phyloP scores from a whole-genome alignment of 2,113 vertebrate genomes.

The Micronisus gabar region DNA sequence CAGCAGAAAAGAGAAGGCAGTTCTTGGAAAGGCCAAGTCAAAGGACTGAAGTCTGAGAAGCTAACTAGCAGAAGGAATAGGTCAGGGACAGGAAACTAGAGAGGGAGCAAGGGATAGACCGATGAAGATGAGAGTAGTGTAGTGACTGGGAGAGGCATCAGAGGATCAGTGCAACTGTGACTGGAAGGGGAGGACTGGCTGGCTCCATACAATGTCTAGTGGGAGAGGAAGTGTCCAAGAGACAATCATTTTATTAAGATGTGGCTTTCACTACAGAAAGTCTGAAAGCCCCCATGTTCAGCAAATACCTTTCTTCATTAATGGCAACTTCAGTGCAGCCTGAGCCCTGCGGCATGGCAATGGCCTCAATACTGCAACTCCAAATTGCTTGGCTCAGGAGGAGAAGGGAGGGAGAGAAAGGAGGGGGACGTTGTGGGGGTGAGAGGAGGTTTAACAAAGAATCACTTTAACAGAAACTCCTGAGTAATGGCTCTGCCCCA shows the following conservation, averaged over 20 bases:
- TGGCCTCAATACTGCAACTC: constrained; percentile 46
- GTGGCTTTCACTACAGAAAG: not conserved
- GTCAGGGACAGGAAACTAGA: not conserved
- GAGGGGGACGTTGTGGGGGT: constrained; percentile 28
- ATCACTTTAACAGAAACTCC: constrained; percentile 84
- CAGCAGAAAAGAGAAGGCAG: not conserved
- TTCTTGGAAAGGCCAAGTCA: not conserved
- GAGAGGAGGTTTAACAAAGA: constrained; percentile 78
- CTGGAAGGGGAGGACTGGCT: not conserved
- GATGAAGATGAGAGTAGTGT: not conserved
- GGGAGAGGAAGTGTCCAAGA: not conserved
- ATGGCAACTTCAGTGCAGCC: constrained; percentile 24
- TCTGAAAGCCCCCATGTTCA: not conserved
- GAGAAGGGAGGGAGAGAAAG: constrained; percentile 54
- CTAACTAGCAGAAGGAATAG: not conserved
- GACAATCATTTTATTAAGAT: not conserved
- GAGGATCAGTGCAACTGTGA: not conserved
- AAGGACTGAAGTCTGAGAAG: not conserved
- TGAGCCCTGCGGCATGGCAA: not conserved
- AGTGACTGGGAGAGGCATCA: not conserved
- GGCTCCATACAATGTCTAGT: not conserved
- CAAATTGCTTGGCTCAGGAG: constrained; percentile 48
- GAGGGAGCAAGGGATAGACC: not conserved
- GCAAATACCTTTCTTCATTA: constrained; percentile 7
- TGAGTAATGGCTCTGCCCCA: constrained; percentile 73